Conservation (phyloP, 2,888 invertebrate species). For the Xanthostigma xanthostigma region DNA sequence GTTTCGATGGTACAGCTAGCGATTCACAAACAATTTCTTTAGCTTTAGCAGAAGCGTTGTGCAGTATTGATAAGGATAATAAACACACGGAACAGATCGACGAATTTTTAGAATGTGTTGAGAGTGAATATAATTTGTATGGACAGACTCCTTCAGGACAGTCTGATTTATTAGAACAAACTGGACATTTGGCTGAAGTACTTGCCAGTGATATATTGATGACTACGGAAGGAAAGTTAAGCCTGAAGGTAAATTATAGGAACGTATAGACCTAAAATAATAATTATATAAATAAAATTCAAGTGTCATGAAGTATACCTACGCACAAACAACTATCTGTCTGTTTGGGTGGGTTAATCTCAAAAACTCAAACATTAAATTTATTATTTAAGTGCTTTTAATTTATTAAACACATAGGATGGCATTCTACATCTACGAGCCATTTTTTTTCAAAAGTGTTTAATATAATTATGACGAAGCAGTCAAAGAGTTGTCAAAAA, state of each 20-base stretch:
- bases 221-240: conserved; percentile 39
- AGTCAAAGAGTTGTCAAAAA: too few species aligned
- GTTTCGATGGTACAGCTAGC: conserved; percentile 17
- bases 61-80: conserved; percentile 64
- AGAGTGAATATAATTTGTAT: conserved; percentile 14
- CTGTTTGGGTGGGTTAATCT: not conserved
- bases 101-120: conserved; percentile 38
- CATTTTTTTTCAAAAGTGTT: too few species aligned
- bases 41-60: conserved; percentile 63
- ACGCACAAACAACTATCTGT: not conserved
- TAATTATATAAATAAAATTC: too few species aligned
- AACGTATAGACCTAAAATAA: too few species aligned
- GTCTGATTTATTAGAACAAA: conserved; percentile 30
- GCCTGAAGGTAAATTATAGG: conserved; percentile 27
- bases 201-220: conserved; percentile 49
- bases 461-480: too few species aligned
- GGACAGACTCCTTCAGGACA: conserved; percentile 19
- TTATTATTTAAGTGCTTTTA: too few species aligned
- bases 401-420: too few species aligned
- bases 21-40: conserved; percentile 37
- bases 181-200: conserved; percentile 33
- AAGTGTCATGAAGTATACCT: too few species aligned
- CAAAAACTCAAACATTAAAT: too few species aligned
- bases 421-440: too few species aligned
- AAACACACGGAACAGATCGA: conserved; percentile 63